Conservation (phyloP, 2,888 invertebrate genomes). For the Notocelia uddmanniana region DNA sequence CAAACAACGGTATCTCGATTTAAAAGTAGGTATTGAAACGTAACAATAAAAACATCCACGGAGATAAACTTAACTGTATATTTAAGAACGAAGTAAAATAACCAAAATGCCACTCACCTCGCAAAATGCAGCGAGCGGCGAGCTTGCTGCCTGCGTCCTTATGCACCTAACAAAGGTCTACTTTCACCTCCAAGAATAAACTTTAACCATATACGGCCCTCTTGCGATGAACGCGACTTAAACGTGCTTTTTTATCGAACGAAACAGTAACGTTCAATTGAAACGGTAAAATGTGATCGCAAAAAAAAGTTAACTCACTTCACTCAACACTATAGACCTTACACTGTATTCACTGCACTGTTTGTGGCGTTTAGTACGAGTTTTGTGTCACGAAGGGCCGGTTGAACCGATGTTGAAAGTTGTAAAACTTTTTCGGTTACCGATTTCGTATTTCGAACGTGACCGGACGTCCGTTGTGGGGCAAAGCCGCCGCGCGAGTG, state of each 20-base stretch:
- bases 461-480: slow-evolving; percentile 60
- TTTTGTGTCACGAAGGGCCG: slow-evolving; percentile 64
- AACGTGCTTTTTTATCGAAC: slow-evolving; percentile 77
- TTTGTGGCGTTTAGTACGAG: slow-evolving; percentile 56
- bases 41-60: slow-evolving; percentile 58
- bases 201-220: slow-evolving; percentile 78
- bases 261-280: slow-evolving; percentile 82
- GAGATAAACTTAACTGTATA: slow-evolving; percentile 71
- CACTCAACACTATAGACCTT: slow-evolving; percentile 67
- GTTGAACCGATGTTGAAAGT: slow-evolving; percentile 64
- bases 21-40: slow-evolving; percentile 52
- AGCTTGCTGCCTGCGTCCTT: slow-evolving; percentile 80
- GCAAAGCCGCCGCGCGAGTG: slow-evolving; percentile 75
- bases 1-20: slow-evolving; percentile 55
- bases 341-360: slow-evolving; percentile 72
- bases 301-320: slow-evolving; percentile 72
- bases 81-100: slow-evolving; percentile 72
- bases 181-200: slow-evolving; percentile 82
- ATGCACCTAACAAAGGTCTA: slow-evolving; percentile 84
- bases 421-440: slow-evolving; percentile 78
- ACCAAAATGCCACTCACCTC: slow-evolving; percentile 77
- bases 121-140: slow-evolving; percentile 75
- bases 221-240: slow-evolving; percentile 73
- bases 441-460: slow-evolving; percentile 60
- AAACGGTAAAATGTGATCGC: slow-evolving; percentile 78